Conservation (phyloP, 2,888 invertebrate genomes). For the Platycheirus rosarum region DNA sequence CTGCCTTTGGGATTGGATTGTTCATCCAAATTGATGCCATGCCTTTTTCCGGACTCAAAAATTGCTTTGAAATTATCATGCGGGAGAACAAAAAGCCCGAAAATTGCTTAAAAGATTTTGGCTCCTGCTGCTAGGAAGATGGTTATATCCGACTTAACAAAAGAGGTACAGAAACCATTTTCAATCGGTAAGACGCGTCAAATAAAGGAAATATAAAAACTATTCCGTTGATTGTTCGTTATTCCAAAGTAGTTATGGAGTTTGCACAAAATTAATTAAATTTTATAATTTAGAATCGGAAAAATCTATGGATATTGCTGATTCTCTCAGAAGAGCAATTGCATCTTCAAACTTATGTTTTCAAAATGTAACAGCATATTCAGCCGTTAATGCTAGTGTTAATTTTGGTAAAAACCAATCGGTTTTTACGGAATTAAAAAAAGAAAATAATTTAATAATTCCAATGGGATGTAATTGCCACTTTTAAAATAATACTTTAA, state of each 20-base stretch:
- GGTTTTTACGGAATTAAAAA: not conserved
- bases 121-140: constrained; percentile 17
- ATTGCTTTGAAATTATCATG: too few species aligned
- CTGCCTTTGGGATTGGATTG: too few species aligned
- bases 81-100: constrained; percentile 21
- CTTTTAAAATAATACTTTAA: not conserved
- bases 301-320: constrained; percentile 24
- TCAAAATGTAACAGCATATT: constrained; percentile 21
- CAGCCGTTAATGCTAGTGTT: constrained; percentile 27
- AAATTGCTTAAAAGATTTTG: constrained; percentile 23
- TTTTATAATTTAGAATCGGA: constrained; percentile 27
- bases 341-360: constrained; percentile 28
- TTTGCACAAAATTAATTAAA: constrained; percentile 11
- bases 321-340: constrained; percentile 31
- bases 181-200: constrained; percentile 20
- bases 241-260: constrained; percentile 18
- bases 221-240: constrained; percentile 21
- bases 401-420: too few species aligned
- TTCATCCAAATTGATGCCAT: constrained; percentile 29
- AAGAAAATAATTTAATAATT: not conserved
- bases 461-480: not conserved
- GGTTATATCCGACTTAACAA: too few species aligned
- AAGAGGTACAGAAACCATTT: not conserved
- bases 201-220: constrained; percentile 38
- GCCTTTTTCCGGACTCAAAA: constrained; percentile 19